Conservation (phyloP, 2,888 invertebrate genomes). For the Melanotus villosus region DNA sequence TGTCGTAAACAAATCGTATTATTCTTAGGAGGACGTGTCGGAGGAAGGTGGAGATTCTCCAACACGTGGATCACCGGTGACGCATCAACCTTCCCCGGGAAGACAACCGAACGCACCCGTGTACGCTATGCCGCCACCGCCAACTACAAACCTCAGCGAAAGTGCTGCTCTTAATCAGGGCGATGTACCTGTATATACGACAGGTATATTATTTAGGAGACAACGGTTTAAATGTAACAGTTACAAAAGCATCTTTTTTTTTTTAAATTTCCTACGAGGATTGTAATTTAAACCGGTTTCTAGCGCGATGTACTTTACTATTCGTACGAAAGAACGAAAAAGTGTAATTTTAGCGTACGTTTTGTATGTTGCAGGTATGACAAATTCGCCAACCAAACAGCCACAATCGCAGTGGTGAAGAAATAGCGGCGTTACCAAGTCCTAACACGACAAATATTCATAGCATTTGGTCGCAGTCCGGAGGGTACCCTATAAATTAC, state of each 20-base stretch:
- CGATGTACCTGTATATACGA: slow-evolving; percentile 70
- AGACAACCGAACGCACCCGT: slow-evolving; percentile 70
- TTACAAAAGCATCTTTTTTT: too few species aligned
- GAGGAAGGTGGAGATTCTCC: slow-evolving; percentile 68
- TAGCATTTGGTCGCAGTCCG: not conserved
- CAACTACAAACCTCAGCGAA: slow-evolving; percentile 72
- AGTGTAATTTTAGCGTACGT: too few species aligned
- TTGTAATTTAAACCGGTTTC: too few species aligned
- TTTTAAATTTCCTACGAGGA: too few species aligned
- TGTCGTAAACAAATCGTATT: too few species aligned
- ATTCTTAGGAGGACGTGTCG: slow-evolving; percentile 65
- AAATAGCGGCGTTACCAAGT: not conserved
- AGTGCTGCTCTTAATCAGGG: slow-evolving; percentile 78
- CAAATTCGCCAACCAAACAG: slow-evolving; percentile 57
- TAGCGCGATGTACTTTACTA: too few species aligned
- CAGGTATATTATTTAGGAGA: too few species aligned
- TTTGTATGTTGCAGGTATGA: slow-evolving; percentile 55
- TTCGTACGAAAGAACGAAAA: too few species aligned
- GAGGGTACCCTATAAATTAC: not conserved
- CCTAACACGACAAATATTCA: not conserved
- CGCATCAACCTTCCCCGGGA: slow-evolving; percentile 69
- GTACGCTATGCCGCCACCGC: slow-evolving; percentile 71
- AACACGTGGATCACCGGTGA: slow-evolving; percentile 68
- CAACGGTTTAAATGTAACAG: too few species aligned
- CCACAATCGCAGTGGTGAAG: slow-evolving; percentile 52